phyloP scores from a whole-genome alignment of 2,113 vertebrate genomes.

The Thamnophis sirtalis region DNA sequence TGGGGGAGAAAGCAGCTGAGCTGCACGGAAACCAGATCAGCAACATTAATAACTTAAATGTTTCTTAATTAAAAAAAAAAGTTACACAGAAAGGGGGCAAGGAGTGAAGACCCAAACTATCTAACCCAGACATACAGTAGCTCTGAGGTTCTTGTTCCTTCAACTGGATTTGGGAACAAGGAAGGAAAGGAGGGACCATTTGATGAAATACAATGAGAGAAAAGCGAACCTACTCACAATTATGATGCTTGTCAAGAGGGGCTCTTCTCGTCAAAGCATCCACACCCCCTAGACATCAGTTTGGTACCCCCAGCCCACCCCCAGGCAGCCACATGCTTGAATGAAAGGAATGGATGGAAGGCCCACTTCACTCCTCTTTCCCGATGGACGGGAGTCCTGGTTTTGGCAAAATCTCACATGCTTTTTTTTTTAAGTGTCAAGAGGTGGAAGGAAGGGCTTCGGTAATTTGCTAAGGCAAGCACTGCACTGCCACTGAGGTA shows the following conservation, averaged over 20 bases:
- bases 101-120: background rate
- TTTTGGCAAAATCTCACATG: background rate
- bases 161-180: background rate
- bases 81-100: background rate
- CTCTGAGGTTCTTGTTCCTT: background rate
- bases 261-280: background rate
- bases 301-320: background rate
- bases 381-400: background rate
- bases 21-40: background rate
- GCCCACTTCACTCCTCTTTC: background rate
- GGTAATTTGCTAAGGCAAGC: background rate
- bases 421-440: background rate
- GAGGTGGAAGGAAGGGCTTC: background rate
- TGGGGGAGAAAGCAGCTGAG: accelerated
- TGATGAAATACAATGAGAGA: background rate
- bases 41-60: constrained; percentile 16
- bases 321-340: background rate
- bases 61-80: background rate
- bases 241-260: background rate
- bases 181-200: background rate
- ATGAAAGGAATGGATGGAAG: background rate
- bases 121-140: background rate
- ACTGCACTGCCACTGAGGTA: constrained; percentile 13
- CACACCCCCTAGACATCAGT: background rate
- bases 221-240: background rate